A percentile compares a stretch with the other conserved stretches of the same genome.
Evolutionary conservation across 2,797 vertebrate genomes (phyloP).

Genomic region (Loriculus beryllinus): DNA sequence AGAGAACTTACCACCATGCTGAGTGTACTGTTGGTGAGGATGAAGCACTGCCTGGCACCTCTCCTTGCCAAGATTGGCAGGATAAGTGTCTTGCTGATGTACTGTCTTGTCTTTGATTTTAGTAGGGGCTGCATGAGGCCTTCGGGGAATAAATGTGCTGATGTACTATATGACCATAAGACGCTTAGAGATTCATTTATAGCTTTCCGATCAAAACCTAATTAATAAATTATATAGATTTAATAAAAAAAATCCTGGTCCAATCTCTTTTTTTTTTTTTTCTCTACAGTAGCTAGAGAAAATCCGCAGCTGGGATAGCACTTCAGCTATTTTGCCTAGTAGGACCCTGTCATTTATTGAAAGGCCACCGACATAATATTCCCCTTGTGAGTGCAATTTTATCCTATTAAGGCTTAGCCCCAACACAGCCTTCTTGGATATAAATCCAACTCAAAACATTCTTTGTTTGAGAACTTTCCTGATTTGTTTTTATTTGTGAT

Average conservation of each 20-base stretch:
- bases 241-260: background rate
- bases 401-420: conserved; percentile 44
- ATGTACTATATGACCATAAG: background rate
- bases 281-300: background rate
- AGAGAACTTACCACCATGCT: background rate
- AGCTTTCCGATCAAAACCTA: background rate
- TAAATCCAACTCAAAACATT: conserved; percentile 1
- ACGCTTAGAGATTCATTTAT: background rate
- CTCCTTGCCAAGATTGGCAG: background rate
- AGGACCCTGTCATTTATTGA: background rate
- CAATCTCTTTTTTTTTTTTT: background rate
- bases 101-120: background rate
- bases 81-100: background rate
- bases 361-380: conserved; percentile 12
- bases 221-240: background rate
- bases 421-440: background rate
- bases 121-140: background rate
- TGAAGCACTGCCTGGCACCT: background rate
- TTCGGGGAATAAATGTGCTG: background rate
- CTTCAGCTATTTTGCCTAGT: background rate
- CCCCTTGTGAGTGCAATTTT: conserved; percentile 8
- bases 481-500: background rate
- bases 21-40: background rate
- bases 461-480: conserved; percentile 20
- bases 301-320: background rate